Evolutionary conservation across 2,113 vertebrate genomes (phyloP), one percentile per base, ranked within the genome.

Genomic region (Cariama cristata): DNA sequence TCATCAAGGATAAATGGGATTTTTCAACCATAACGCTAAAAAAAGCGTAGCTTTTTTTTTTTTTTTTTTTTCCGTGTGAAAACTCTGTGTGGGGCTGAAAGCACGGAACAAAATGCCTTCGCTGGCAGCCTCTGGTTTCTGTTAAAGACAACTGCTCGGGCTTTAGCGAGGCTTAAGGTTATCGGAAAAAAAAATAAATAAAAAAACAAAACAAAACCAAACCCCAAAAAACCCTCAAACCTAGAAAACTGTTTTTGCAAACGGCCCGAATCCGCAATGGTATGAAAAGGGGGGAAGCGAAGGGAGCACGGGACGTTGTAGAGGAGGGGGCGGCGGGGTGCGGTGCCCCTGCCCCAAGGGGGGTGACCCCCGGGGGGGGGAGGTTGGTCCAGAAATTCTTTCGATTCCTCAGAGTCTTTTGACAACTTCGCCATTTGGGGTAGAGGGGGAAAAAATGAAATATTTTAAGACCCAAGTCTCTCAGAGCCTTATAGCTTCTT

Each of bases 31-130:
- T 15, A 83, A 50, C 7, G 13, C 4, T 56, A 22, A 33, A 19
- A 60, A 24, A 22, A 8, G 3, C 2, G 13, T 8, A 10, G 5
- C 1, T 16, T 14, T 11, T 8, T 8, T 1, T 11, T 19, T 12
- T 12, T 3, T 22, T 26, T 30, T 4, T 19, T 17, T 27, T 20
- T 3, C 1, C 4, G 3, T 8, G 22, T 30, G 12, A 63, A 71
- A 84, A 9, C 3, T 17, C 15, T 19, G 8, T 10, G 8, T 26
- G 14, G 32, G 21, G 40, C 6, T n/a, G n/a, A 45, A 72, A 77
- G 16, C 42, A 52, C 1, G 1, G 19, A 58, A 11, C 16, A 15
- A 13, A 53, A 49, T 4, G 9, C 5, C 21, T 4, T 1, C 35
- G 38, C 33, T 44, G 32, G 9, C 33, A 44, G 32, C 12, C 22